Evolutionary conservation across 2,888 invertebrate species (phyloP), one percentile per base, ranked within the genome.

Genomic region (Cosmorhoe ocellata): DNA sequence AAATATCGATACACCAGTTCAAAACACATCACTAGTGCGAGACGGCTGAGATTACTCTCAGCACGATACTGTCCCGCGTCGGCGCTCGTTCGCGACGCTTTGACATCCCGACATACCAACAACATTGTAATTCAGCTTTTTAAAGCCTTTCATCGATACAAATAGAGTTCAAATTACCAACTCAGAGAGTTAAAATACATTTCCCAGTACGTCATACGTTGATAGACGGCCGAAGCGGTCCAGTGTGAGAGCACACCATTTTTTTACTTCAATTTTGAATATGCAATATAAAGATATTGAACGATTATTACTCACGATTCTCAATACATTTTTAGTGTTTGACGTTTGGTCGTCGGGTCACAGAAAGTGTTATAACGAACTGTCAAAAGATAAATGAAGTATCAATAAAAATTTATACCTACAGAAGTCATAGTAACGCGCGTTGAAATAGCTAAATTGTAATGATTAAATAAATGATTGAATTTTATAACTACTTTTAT

Each of bases 41-140:
- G 81, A 85, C 79, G 81, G 68, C 77, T 76, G 70, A 88, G 88
- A 90, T 90, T 90, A 79, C 89, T 89, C 90, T 86, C 90, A 90
- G 90, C 90, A 90, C 87, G 90, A 89, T 85, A 88, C 87, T 84
- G 85, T 87, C 88, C 89, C 76, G 84, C 82, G 85, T 85, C 85
- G 84, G 83, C 85, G 87, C 85, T 87, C 86, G 85, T 84, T 83
- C 84, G 87, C 89, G 87, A 85, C 86, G 88, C 89, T 90, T 88
- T 90, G 90, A 90, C 90, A 89, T 83, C 87, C 89, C 86, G 88
- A 85, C 85, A 70, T 71, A 67, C 66, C 57, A 69, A 69, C 68
- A 73, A 61, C 56, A 45, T 33, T 61, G 62, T 63, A 64, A 41
- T 51, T 44, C 56, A 58, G 64, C 54, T 51, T 12, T 30, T 41